Evolutionary conservation across 2,797 vertebrate genomes (phyloP), one percentile per base, ranked within the genome.

Genomic region (Neosilurus mollespiculum): DNA sequence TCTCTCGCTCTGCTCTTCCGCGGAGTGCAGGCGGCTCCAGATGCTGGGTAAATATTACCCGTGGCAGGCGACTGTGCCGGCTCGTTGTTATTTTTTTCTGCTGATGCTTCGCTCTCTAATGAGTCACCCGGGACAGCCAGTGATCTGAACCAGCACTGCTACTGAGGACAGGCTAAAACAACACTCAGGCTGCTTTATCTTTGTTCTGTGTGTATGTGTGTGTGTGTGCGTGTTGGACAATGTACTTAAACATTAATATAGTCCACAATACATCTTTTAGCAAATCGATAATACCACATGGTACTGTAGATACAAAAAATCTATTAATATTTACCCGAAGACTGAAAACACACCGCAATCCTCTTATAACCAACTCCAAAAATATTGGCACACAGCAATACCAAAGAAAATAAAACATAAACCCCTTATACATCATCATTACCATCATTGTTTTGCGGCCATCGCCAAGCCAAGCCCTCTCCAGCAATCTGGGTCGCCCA

Each of bases 1-100:
- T 58, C 86, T 87, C 81, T 86, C 71, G 2, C 64, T 72, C 7
- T 51, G 72, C 37, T 86, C 53, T 54, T 75, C 83, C 77, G 14
- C 20, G 54, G 78, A 82, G 84, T 69, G 86, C 84, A 89, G 90
- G 91, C 88, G 80, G 86, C 89, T 90, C 91, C 90, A 91, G 91
- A 92, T 90, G 90, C 89, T 77, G 87, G 87, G 87, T 89, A 92
- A 92, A 93, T 92, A 92, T 92, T 92, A 92, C 88, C 89, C 88
- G 89, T 85, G 73, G 87, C 82, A 87, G 71, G 87, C 80, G 88
- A 71, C 91, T 89, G 90, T 89, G 87, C 86, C 87, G 80, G 88
- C 90, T 93, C 88, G 88, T 86, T 85, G 77, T 81, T 85, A 81
- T 86, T 62, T 49, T 90, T 91, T 89, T 89, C 84, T 91, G 90